phyloP scores from a whole-genome alignment of 2,113 vertebrate genomes.

The Pionites leucogaster region DNA sequence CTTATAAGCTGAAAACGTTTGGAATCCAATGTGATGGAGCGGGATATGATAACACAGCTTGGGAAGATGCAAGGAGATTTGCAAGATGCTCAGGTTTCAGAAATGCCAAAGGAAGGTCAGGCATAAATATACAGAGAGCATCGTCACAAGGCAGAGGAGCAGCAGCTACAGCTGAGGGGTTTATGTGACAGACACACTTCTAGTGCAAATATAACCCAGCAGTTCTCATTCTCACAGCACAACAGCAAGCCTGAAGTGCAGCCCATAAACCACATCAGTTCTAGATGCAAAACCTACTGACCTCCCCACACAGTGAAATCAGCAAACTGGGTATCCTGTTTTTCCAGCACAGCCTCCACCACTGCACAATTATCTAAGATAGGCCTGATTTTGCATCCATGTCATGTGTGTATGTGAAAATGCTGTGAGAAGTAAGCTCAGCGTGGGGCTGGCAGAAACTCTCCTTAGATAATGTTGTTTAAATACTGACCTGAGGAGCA shows the following conservation, averaged over 20 bases:
- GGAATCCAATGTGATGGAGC: neutral
- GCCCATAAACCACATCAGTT: neutral
- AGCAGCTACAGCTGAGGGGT: neutral
- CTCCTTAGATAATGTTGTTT: too few relatives aligned
- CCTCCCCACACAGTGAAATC: neutral
- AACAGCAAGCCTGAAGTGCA: neutral
- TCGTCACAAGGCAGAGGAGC: neutral
- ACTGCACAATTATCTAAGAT: neutral
- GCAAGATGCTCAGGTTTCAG: conserved; percentile 14
- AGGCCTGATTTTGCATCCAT: neutral
- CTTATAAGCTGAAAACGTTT: neutral
- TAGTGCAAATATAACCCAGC: neutral
- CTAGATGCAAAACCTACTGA: neutral
- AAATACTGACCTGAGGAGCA: too few relatives aligned
- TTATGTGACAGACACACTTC: neutral
- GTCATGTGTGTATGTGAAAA: too few relatives aligned
- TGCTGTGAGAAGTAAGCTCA: too few relatives aligned
- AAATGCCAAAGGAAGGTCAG: neutral
- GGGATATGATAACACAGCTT: neutral
- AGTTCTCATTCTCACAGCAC: neutral
- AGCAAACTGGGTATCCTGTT: neutral
- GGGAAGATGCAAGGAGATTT: neutral
- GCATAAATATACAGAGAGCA: neutral
- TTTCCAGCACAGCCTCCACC: neutral
- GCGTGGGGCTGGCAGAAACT: too few relatives aligned